These are phyloP conservation scores for Brachionus manjavacas DNA, from an alignment of 1,140 invertebrate species.

Conservation along the genomic window DNA sequence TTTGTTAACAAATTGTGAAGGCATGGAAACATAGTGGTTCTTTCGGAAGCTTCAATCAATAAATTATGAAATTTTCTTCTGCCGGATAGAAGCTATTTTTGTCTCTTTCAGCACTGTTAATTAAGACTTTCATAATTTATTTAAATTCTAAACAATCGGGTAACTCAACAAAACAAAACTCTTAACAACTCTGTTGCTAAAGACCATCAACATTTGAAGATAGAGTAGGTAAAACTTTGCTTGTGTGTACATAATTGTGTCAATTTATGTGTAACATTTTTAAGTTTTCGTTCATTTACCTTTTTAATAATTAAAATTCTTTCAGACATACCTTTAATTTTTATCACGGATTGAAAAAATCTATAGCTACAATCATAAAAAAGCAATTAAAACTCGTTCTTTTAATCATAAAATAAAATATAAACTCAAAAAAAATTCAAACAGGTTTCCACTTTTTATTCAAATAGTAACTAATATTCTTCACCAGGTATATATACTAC, in stretches of 20 bases:
- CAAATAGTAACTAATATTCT: background rate
- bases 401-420: background rate
- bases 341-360: background rate
- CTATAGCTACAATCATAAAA: slow-evolving; percentile 11
- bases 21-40: slow-evolving; percentile 6
- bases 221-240: background rate
- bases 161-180: background rate
- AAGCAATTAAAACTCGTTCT: background rate
- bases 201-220: background rate
- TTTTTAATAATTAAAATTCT: slow-evolving; percentile 16
- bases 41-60: background rate
- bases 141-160: background rate
- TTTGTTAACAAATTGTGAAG: background rate
- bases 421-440: background rate
- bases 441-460: background rate
- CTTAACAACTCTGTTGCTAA: background rate
- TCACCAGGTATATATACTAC: background rate
- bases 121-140: background rate
- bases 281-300: slow-evolving; percentile 4
- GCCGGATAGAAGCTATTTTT: background rate
- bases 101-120: background rate
- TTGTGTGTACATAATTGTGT: background rate
- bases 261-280: background rate
- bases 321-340: background rate
- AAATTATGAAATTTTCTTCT: background rate